Conservation (phyloP, 2,888 invertebrate species). For the Pardosa pseudoannulata region DNA sequence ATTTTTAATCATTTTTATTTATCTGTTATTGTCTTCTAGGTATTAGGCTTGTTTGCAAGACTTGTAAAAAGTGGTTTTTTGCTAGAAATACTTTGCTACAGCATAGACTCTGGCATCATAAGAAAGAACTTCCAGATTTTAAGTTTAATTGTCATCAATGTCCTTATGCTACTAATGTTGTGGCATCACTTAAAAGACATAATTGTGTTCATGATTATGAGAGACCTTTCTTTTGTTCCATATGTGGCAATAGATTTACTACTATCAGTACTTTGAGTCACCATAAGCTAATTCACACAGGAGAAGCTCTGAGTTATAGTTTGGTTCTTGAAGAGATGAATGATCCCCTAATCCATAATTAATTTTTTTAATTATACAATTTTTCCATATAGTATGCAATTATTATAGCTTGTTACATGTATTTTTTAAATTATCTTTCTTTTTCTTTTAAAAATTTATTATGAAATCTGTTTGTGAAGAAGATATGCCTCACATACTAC, state of each 20-base stretch:
- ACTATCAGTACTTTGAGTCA: conserved; percentile 26
- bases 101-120: conserved; percentile 55
- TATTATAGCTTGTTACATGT: no score
- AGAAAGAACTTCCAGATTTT: conserved; percentile 6
- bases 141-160: conserved; percentile 34
- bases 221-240: conserved; percentile 22
- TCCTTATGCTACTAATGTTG: conserved; percentile 57
- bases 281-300: conserved; percentile 47
- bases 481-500: no score
- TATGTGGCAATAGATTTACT: conserved; percentile 63
- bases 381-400: no score
- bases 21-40: no score
- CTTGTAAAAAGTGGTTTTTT: conserved; percentile 43
- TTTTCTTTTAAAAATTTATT: no score
- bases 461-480: no score
- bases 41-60: conserved; percentile 29
- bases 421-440: no score
- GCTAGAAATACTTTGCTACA: conserved; percentile 31
- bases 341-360: no score
- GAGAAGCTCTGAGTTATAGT: no score
- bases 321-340: no score
- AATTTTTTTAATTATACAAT: no score
- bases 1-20: no score
- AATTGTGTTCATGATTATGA: conserved; percentile 31
- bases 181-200: conserved; percentile 49